Evolutionary conservation across 1,140 invertebrate species (phyloP), one percentile per base, ranked within the genome.

Genomic region (Centruroides vittatus): DNA sequence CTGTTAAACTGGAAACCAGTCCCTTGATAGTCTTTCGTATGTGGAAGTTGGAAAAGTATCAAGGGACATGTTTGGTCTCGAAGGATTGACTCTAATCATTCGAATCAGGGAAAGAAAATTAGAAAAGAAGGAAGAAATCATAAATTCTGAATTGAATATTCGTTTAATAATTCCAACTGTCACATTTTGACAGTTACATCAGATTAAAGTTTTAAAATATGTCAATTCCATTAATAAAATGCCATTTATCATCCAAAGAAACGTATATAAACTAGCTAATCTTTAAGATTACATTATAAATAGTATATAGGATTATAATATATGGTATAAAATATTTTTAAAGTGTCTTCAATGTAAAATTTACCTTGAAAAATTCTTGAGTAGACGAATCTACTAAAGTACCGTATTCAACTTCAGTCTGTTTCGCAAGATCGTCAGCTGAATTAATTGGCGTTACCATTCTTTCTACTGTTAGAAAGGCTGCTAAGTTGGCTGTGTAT

Each of bases 401-500:
- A 10, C 93, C 93, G 70, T 97, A 97, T 74, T 93, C 86, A 3
- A 99, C 94, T 76, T 96, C 92, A 7, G 87, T 93, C 77, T 98
- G 93, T 53, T 88, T 85, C 5, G 89, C 85, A 12, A 97, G 77
- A 76, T 96, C 93, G 73, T 97, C 91, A 1, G 90, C 85, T 7
- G 89, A 90, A 73, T 95, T 93, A 63, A 98, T 93, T 1, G 91
- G 90, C 6, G 89, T 85, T 0, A 93, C 84, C 86, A 97, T 94
- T 59, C 92, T 78, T 73, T 96, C 92, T n/a, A 96, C 87, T 0
- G 92, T 96, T 51, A 94, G 81, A 76, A 98, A 98, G 11, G 95
- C 94, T 3, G 94, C 93, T 61, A 98, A 79, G 76, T 99, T 99
- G 53, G 95, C 94, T 13, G 95, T 98, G 75, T 99, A 99, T 10